These are phyloP conservation scores for Norana najaformis DNA, from an alignment of 2,888 invertebrate species.

Conservation along the genomic window DNA sequence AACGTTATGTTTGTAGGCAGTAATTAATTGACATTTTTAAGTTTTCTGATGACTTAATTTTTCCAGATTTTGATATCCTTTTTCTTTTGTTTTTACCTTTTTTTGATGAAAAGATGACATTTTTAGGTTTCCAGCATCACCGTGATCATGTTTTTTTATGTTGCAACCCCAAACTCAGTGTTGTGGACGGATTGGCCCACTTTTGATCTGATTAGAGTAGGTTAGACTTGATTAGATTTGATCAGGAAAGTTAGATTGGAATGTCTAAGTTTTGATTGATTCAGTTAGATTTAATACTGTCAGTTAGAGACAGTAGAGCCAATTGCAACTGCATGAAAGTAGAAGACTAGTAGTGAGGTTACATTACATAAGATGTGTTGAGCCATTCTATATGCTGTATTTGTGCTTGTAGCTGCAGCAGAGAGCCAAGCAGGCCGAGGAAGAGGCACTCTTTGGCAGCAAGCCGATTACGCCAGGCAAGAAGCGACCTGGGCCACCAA, in stretches of 20 bases:
- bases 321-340: neutral
- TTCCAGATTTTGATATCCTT: neutral
- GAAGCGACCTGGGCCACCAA: neutral
- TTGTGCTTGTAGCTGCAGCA: conserved; percentile 27
- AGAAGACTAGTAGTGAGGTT: neutral
- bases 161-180: too few relatives aligned
- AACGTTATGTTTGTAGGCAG: neutral
- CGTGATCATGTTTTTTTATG: too few relatives aligned
- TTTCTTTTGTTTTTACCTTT: neutral
- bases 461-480: neutral
- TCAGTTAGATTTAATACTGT: neutral
- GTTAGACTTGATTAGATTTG: too few relatives aligned
- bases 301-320: neutral
- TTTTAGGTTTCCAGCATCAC: too few relatives aligned
- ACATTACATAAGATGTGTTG: neutral
- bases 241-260: too few relatives aligned
- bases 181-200: too few relatives aligned
- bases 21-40: neutral
- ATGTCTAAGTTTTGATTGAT: too few relatives aligned
- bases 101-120: too few relatives aligned
- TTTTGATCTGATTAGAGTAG: too few relatives aligned
- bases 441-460: conserved; percentile 16
- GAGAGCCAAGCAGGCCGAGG: conserved; percentile 22
- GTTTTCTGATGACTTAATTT: neutral
- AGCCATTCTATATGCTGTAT: neutral